phyloP scores from a whole-genome alignment of 2,113 vertebrate genomes.

The Melanerpes aurifrons region DNA sequence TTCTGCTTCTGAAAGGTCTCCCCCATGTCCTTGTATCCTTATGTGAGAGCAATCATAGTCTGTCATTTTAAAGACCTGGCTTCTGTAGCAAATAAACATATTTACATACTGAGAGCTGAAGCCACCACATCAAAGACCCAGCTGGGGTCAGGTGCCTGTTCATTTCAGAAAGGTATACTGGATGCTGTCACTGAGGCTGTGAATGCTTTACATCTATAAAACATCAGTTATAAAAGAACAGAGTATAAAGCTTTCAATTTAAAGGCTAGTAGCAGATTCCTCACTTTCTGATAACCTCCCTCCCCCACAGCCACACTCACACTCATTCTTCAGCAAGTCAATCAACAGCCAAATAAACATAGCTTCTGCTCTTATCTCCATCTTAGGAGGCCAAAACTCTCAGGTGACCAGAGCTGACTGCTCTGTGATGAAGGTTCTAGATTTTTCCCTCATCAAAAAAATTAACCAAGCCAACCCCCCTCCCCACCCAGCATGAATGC shows the following conservation, averaged over 20 bases:
- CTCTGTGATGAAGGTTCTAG: not conserved
- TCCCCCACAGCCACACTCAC: not conserved
- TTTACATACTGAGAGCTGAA: slow-evolving; percentile 58
- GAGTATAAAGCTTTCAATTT: slow-evolving; percentile 65
- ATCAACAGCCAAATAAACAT: not conserved
- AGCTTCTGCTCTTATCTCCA: not conserved
- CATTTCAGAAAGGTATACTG: slow-evolving; percentile 57
- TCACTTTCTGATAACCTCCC: slow-evolving; percentile 2
- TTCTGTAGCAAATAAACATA: slow-evolving; percentile 60
- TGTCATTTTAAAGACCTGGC: not conserved
- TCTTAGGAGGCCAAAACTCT: not conserved
- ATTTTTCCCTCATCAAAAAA: not conserved
- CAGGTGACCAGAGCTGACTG: not conserved
- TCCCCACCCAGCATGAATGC: not conserved
- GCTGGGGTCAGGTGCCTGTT: slow-evolving; percentile 65
- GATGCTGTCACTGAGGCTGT: slow-evolving; percentile 60
- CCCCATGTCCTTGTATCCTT: not conserved
- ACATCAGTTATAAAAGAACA: slow-evolving; percentile 61
- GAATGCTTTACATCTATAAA: slow-evolving; percentile 72
- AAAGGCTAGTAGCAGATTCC: slow-evolving; percentile 46
- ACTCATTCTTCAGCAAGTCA: not conserved
- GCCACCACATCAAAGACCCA: slow-evolving; percentile 62
- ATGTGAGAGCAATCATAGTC: not conserved
- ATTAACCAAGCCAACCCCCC: not conserved
- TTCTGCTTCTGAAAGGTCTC: not conserved